These are phyloP conservation scores for Pangasianodon gigas DNA, from an alignment of 2,113 vertebrate species.

Conservation along the genomic window DNA sequence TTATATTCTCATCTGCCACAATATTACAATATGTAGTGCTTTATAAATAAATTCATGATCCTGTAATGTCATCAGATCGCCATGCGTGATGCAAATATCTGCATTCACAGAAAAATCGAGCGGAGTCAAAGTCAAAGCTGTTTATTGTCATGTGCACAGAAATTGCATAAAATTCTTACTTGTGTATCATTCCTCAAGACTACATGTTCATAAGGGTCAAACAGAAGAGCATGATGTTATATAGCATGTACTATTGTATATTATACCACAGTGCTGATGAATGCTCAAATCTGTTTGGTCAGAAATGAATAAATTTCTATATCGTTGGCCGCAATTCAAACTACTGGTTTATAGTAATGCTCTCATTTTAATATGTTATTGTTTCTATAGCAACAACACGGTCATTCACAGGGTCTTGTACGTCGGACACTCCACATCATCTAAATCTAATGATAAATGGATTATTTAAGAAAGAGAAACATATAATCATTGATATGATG, in stretches of 20 bases:
- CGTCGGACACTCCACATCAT: too few relatives aligned
- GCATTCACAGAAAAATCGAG: background rate
- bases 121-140: background rate
- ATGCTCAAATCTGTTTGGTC: background rate
- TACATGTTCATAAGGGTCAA: background rate
- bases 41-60: slow-evolving; percentile 18
- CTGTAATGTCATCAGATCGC: background rate
- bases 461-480: too few relatives aligned
- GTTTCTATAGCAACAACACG: background rate
- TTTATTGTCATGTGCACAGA: background rate
- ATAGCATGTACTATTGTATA: background rate
- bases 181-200: background rate
- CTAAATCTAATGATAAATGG: too few relatives aligned
- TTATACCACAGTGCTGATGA: background rate
- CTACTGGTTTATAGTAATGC: background rate
- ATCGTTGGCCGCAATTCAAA: background rate
- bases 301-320: background rate
- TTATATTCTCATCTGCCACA: background rate
- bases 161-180: background rate
- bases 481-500: too few relatives aligned
- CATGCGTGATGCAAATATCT: background rate
- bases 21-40: background rate
- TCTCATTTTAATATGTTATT: background rate
- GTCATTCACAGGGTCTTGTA: background rate
- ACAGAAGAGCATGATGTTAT: background rate